phyloP scores from a whole-genome alignment of 1,140 invertebrate species.

The Hylaeus volcanicus region DNA sequence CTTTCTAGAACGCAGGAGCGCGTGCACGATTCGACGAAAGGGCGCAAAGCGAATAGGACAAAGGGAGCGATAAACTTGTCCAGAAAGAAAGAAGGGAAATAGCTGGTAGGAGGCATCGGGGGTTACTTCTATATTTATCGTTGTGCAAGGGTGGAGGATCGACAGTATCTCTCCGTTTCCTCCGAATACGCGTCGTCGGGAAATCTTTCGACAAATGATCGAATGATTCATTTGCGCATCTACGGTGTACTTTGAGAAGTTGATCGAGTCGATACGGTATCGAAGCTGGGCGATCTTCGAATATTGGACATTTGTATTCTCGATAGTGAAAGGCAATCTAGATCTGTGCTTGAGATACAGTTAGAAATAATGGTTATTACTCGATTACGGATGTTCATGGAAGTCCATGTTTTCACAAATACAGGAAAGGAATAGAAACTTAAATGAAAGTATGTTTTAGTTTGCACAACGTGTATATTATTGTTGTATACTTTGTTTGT shows the following conservation, averaged over 20 bases:
- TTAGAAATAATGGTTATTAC: not conserved
- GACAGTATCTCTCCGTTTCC: conserved; percentile 33
- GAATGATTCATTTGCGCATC: conserved; percentile 16
- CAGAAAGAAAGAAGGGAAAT: conserved; percentile 31
- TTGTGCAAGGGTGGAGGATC: conserved; percentile 20
- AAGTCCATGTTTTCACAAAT: too few relatives aligned
- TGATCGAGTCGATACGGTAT: too few relatives aligned
- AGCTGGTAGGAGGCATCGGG: conserved; percentile 12
- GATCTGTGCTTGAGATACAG: too few relatives aligned
- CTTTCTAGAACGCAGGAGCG: conserved; percentile 20
- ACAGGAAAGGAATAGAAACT: too few relatives aligned
- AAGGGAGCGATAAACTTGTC: conserved; percentile 42
- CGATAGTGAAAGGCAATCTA: not conserved
- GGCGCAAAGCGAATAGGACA: conserved; percentile 30
- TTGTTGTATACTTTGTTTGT: too few relatives aligned
- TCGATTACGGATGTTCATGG: too few relatives aligned
- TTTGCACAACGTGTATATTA: too few relatives aligned
- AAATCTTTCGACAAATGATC: conserved; percentile 22
- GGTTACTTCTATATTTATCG: conserved; percentile 47
- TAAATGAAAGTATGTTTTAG: too few relatives aligned
- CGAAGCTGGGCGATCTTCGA: too few relatives aligned
- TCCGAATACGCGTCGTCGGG: conserved; percentile 15
- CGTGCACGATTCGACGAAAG: conserved; percentile 28
- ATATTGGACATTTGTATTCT: not conserved
- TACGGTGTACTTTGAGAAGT: not conserved